Evolutionary conservation across 2,888 invertebrate genomes (phyloP), one percentile per base, ranked within the genome.

Genomic region (Falcaria lacertinaria): DNA sequence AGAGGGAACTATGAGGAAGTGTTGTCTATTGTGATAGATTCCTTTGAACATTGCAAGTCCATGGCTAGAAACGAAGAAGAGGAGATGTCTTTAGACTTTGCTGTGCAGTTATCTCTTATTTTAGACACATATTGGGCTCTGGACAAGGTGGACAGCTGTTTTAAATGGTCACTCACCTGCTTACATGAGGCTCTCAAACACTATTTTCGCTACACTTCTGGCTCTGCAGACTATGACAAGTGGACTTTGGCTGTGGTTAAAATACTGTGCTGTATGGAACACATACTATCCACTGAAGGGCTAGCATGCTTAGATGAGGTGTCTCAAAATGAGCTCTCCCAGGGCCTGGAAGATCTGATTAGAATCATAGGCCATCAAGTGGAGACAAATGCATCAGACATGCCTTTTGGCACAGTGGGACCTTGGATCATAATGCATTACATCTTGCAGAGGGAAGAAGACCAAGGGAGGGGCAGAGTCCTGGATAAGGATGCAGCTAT

Each of bases 371-470:
- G 94, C 41, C 93, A 94, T 68, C 95, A 96, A 75, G 89, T 97
- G 48, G 96, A 96, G 57, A 95, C 95, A 28, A 91, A 89, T 68
- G 84, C 89, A 17, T 79, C 90, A 22, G 93, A 92, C 49, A 89
- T 92, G 79, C 93, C 94, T 0, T 89, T 96, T 42, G 92, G 93
- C 46, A 92, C 93, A 11, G 91, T 95, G 11, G 79, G 92, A 3
- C 95, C 96, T 4, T 97, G 97, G 97, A 93, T 96, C 45, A 84
- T 97, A 44, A 86, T 97, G 57, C 95, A 97, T 81, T 93, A 93
- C 60, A 91, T 97, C 52, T 84, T 97, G 39, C 91, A 94, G 67
- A 91, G 93, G 61, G 93, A 94, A 57, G 94, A 94, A 67, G 94
- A 94, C 59, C 90, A 91, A 54, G 92, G 91, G 34, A 90, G 93